A percentile compares a stretch with the other conserved stretches of the same genome.
Conservation (phyloP, 2,113 vertebrate genomes). For the Okapia johnstoni region DNA sequence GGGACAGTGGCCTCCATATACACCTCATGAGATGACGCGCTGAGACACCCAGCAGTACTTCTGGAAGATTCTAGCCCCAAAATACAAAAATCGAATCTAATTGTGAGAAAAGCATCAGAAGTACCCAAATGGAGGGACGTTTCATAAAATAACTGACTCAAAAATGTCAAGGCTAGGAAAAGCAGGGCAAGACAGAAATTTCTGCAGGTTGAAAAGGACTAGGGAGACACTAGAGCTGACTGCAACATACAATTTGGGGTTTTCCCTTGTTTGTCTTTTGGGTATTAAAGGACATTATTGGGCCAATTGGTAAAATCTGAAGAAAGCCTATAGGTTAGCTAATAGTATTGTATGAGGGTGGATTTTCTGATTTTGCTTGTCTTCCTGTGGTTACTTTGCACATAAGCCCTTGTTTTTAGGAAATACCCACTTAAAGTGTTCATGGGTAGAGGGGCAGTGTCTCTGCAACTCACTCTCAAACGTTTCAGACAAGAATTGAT, state of each 20-base stretch:
- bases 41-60: not conserved
- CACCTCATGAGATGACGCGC: not conserved
- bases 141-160: not conserved
- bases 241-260: not conserved
- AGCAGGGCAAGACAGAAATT: not conserved
- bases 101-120: not conserved
- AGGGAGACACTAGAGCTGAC: not conserved
- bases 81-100: not conserved
- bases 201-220: not conserved
- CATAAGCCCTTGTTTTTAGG: not conserved
- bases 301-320: not conserved
- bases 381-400: not conserved
- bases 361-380: not conserved
- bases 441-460: not conserved
- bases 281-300: not conserved
- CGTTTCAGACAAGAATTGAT: not conserved
- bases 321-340: not conserved
- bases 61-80: not conserved
- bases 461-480: not conserved
- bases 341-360: not conserved
- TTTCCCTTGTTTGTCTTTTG: not conserved
- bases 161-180: slow-evolving; percentile 10
- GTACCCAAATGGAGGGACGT: not conserved
- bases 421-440: not conserved
- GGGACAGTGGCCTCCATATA: not conserved